phyloP scores from a whole-genome alignment of 2,888 invertebrate species.

The Mellilla xanthometata region DNA sequence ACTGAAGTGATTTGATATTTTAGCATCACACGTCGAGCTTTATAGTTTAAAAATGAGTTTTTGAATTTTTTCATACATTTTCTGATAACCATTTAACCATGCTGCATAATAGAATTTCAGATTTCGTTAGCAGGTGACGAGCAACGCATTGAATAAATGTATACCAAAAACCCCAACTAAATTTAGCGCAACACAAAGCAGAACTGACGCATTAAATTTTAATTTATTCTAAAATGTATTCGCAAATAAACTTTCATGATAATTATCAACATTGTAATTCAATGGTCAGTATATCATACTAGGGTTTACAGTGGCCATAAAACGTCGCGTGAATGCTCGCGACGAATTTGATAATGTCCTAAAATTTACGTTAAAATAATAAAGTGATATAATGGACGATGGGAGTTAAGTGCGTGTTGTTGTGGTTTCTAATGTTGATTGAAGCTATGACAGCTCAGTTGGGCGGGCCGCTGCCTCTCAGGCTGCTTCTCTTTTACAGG shows the following conservation, averaged over 20 bases:
- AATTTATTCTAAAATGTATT: conserved; percentile 11
- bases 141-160: too few species aligned
- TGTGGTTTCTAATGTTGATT: conserved; percentile 50
- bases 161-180: too few species aligned
- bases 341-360: conserved; percentile 59
- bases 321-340: conserved; percentile 51
- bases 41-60: background rate
- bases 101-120: background rate
- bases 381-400: conserved; percentile 45
- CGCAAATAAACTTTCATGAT: conserved; percentile 20
- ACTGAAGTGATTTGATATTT: conserved; percentile 21
- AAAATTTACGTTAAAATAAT: conserved; percentile 60
- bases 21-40: conserved; percentile 12
- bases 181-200: too few species aligned
- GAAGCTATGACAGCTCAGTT: too few species aligned
- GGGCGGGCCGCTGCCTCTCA: too few species aligned
- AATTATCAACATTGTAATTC: conserved; percentile 46
- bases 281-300: conserved; percentile 41
- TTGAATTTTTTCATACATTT: background rate
- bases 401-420: conserved; percentile 41
- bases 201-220: background rate
- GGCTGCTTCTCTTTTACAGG: too few species aligned
- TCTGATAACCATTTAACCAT: background rate
- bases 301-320: conserved; percentile 40
- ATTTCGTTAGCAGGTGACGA: too few species aligned